Base-by-base conservation (phyloP, 2,888 invertebrate genomes). In the Rhagium mordax region DNA sequence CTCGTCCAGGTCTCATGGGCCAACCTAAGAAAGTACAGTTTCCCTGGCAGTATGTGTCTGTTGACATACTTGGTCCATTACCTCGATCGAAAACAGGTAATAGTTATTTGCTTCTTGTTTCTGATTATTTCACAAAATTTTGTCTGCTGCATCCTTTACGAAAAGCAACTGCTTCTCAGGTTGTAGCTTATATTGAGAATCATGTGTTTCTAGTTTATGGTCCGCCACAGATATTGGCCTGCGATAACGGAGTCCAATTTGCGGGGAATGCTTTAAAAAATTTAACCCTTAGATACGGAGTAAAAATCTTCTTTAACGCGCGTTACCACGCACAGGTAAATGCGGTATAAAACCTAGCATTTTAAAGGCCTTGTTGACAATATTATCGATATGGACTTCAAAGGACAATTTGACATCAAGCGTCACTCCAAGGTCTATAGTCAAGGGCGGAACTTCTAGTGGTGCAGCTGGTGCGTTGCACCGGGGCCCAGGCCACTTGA, bases 291-390 rank as follows among this genome's bases (percentile, higher is more conserved):
- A 10, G 59, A n/a, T 67, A 70, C 51, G 24, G 27, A 3, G 47
- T 48, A 3, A 48, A 48, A 16, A 48, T 48, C 4, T 48, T 5
- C 15, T 27, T 65, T 48, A 72, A 70, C 18, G 70, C 71, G 2
- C 10, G 41, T 20, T 77, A 68, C 51, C 74, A 76, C 64, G 65
- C 74, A 6, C 75, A 78, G 41, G 74, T 72, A 13, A 78, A 78
- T 64, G 70, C 62, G 7, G 71, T 67, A 18, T 73, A 79, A 68
- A n/a, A n/a, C n/a, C n/a, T n/a, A n/a, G n/a, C n/a, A n/a, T n/a
- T n/a, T n/a, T n/a, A n/a, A n/a, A n/a, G n/a, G n/a, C n/a, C n/a
- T n/a, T n/a, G n/a, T n/a, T n/a, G n/a, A n/a, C n/a, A n/a, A n/a
- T n/a, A n/a, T n/a, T n/a, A n/a, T n/a, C n/a, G n/a, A n/a, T n/a